phyloP scores from a whole-genome alignment of 2,888 invertebrate genomes.

The Metalampra italica region DNA sequence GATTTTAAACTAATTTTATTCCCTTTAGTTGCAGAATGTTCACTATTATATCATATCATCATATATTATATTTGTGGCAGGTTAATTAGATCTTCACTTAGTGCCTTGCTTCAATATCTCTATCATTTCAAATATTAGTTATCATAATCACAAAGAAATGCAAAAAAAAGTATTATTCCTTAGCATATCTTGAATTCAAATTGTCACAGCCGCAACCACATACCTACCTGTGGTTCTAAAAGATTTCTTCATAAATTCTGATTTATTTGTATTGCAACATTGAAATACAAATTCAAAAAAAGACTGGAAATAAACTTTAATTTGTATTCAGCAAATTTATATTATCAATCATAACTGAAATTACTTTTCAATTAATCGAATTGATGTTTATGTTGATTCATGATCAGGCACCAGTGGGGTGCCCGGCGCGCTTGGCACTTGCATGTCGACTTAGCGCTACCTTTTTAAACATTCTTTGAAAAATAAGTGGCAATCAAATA shows the following conservation, averaged over 20 bases:
- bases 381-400: slow-evolving; percentile 61
- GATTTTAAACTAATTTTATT: no score
- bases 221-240: neutral
- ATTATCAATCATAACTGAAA: slow-evolving; percentile 15
- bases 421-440: slow-evolving; percentile 31
- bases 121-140: no score
- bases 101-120: no score
- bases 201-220: no score
- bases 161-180: no score
- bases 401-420: slow-evolving; percentile 51
- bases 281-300: no score
- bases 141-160: no score
- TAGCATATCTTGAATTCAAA: no score
- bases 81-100: no score
- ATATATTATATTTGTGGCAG: no score
- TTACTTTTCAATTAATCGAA: slow-evolving; percentile 57
- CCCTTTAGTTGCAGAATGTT: no score
- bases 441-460: slow-evolving; percentile 17
- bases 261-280: slow-evolving; percentile 25
- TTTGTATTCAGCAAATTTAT: slow-evolving; percentile 34
- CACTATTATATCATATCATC: no score
- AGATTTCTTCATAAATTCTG: slow-evolving; percentile 23
- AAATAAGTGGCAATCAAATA: slow-evolving; percentile 61
- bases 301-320: slow-evolving; percentile 30
- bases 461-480: slow-evolving; percentile 36